Evolutionary conservation across 1,140 invertebrate species (phyloP).

Genomic region (Nautilus pompilius): DNA sequence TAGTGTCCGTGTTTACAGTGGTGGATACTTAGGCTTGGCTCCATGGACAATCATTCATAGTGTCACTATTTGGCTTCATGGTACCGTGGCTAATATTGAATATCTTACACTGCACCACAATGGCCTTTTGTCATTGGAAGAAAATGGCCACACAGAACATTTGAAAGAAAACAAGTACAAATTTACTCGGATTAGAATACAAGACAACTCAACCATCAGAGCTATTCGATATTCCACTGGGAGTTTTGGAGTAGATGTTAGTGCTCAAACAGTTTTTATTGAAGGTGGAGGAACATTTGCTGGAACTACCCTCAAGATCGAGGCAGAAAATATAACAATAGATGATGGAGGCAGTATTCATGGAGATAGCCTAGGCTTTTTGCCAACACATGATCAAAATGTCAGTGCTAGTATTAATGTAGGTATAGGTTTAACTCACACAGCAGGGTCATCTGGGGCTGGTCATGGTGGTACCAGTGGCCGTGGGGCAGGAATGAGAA

Average conservation of each 20-base stretch:
- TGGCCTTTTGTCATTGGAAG: constrained; percentile 28
- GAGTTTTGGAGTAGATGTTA: constrained; percentile 20
- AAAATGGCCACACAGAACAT: constrained; percentile 23
- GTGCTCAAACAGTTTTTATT: constrained; percentile 15
- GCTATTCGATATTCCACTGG: constrained; percentile 25
- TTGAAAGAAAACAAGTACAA: constrained; percentile 14
- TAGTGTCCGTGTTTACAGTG: constrained; percentile 32
- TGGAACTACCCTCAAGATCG: constrained; percentile 30
- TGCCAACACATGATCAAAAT: constrained; percentile 15
- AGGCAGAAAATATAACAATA: constrained; percentile 31
- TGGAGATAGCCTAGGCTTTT: constrained; percentile 29
- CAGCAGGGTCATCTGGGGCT: constrained; percentile 32
- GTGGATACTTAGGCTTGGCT: constrained; percentile 31
- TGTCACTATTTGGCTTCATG: constrained; percentile 38
- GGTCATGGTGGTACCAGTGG: constrained; percentile 41
- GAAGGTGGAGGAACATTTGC: constrained; percentile 36
- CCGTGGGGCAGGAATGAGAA: constrained; percentile 20
- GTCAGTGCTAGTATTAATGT: constrained; percentile 14
- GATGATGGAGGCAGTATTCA: constrained; percentile 39
- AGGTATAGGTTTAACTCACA: constrained; percentile 23
- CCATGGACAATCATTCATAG: constrained; percentile 32
- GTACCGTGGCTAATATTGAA: constrained; percentile 30
- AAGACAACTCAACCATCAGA: constrained; percentile 33
- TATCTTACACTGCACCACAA: constrained; percentile 38
- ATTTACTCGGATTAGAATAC: constrained; percentile 30